Base-by-base conservation (phyloP, 2,888 invertebrate species). In the Troglohyphantes excavatus region DNA sequence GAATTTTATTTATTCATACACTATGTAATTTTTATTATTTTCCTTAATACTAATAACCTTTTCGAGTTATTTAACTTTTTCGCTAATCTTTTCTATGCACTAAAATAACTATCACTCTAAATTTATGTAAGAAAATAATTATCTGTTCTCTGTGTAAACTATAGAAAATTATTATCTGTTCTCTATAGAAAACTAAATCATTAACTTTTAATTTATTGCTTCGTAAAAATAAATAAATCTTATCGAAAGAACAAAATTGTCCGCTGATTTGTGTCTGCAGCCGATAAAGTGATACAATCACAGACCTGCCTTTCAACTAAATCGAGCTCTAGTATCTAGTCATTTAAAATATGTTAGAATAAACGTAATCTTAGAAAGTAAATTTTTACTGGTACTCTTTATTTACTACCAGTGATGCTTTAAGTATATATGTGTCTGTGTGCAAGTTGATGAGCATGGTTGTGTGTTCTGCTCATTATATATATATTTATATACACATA, bases 301-400 rank as follows among this genome's bases (percentile, higher is more conserved):
- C 89, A 90, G 89, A 90, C 89, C 89, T 90, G 89, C 89, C 89
- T 90, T 90, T 90, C 29, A 75, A 82, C 72, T 29, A 67, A 75
- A 78, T 84, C 79, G 89, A 84, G 84, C 84, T 84, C 75, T 84
- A 90, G 78, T 79, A 84, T 84, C 83, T 90, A 90, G 89, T 90
- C 89, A 90, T 90, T 90, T 90, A 78, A 83, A 84, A 90, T 83
- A 78, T 84, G 83, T 78, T 90, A 88, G 88, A 33, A 23, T 75
- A 88, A 75, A 75, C 75, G 59, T 81, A 79, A 86, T 61, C 43
- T 17, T 88, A 88, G 88, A 27, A 68, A 82, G 53, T 46, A 73
- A 53, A 82, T 88, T 88, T 82, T 75, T 82, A 82, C 88, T 82
- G 75, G 67, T 88, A 82, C 61, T 88, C 72, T 72, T 78, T 67